Base-by-base conservation (phyloP, 2,888 invertebrate genomes). In the Callimorpha dominula region DNA sequence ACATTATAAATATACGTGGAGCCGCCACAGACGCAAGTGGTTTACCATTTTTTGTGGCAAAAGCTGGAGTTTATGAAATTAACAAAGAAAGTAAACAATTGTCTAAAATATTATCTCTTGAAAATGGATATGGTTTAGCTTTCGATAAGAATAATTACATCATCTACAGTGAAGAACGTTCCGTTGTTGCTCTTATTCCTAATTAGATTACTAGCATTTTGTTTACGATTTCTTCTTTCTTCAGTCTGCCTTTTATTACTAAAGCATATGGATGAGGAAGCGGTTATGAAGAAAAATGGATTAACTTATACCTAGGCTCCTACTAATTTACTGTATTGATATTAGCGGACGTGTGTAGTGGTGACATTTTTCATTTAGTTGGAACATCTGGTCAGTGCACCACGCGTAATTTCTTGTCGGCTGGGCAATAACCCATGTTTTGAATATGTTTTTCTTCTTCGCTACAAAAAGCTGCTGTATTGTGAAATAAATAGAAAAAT, bases 91-190 rank as follows among this genome's bases (percentile, higher is more conserved):
- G 78, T 57, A 87, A 86, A 71, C 84, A 82, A 52, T 72, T 90
- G 20, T 75, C 78, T 42, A 86, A 86, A 75, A 77, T 88, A 70
- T 76, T 90, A 40, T 43, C 84, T 0, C 68, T 93, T 15, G 82
- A 86, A 70, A 88, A 91, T 76, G 90, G 91, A 17, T 90, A 88
- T 68, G 92, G 89, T 71, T 77, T 93, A 78, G 91, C 92, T 43
- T 93, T 92, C 75, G 92, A 92, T 83, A 89, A 81, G 76, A 78
- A 88, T 78, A 91, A 93, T 78, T 90, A 90, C 73, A 89, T 93
- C 65, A 76, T 93, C 78, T 93, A 89, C 74, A 88, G 92, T 73
- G 87, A 91, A 67, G 91, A 90, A 76, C 85, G 92, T 74, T 86
- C 90, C n/a, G 88, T 92, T n/a, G 82, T 82, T 66, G 90, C 84